Percentiles rank a stretch among this genome's conserved stretches.
Evolutionary conservation across 1,140 invertebrate species (phyloP).

Genomic region (Drosophila elegans): DNA sequence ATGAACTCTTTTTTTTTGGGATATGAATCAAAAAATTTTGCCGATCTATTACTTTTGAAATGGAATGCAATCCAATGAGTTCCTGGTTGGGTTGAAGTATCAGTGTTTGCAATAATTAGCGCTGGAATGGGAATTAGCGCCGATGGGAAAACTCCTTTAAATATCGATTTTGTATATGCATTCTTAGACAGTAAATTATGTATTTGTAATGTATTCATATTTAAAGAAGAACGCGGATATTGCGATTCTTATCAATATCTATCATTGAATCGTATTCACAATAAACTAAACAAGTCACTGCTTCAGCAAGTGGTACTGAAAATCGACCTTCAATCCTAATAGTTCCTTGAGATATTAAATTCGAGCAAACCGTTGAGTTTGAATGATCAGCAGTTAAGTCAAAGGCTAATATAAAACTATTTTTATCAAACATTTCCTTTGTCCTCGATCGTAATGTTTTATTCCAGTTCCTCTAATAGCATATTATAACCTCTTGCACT

Average conservation of each 20-base stretch:
- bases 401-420: constrained; percentile 10
- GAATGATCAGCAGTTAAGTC: constrained; percentile 9
- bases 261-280: constrained; percentile 2
- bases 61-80: neutral
- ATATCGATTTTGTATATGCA: neutral
- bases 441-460: constrained; percentile 8
- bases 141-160: neutral
- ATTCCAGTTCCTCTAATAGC: constrained; percentile 5
- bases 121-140: too few species aligned
- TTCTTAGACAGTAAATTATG: neutral
- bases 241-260: constrained; percentile 4
- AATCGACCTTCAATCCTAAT: neutral
- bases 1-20: too few species aligned
- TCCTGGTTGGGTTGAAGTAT: neutral
- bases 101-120: neutral
- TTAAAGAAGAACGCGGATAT: neutral
- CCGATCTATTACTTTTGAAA: neutral
- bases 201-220: neutral
- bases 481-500: constrained; percentile 4
- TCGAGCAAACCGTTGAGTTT: neutral
- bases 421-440: constrained; percentile 6
- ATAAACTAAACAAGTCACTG: neutral
- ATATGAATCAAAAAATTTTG: too few species aligned
- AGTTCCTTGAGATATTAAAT: constrained; percentile 4
- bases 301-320: neutral